These are phyloP conservation scores for Tonatia bakeri DNA, from an alignment of 2,113 vertebrate genomes.

Conservation along the genomic window DNA sequence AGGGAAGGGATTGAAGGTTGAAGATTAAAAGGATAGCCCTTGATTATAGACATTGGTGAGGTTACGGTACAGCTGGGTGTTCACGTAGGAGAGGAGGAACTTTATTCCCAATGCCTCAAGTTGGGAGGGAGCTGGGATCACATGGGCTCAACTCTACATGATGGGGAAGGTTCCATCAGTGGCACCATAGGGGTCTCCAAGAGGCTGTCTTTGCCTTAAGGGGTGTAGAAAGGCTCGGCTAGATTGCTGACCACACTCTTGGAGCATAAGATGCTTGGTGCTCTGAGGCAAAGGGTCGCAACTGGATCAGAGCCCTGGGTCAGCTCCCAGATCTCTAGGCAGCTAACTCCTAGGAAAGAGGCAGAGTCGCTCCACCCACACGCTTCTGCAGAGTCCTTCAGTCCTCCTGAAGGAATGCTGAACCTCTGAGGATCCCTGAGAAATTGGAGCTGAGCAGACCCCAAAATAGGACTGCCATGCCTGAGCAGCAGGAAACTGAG, in stretches of 20 bases:
- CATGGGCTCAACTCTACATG: rapidly evolving
- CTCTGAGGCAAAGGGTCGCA: not conserved
- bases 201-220: rapidly evolving
- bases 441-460: not conserved
- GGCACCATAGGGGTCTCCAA: rapidly evolving
- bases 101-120: rapidly evolving
- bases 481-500: not conserved
- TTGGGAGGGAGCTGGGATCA: rapidly evolving
- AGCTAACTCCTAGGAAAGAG: not conserved
- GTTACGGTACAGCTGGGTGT: not conserved
- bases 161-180: rapidly evolving
- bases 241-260: no score
- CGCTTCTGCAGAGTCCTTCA: not conserved
- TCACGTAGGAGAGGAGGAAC: not conserved
- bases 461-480: not conserved
- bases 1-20: not conserved
- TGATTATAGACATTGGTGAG: no score
- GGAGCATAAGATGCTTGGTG: not conserved
- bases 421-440: not conserved
- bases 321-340: not conserved
- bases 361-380: rapidly evolving
- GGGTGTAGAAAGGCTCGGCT: no score
- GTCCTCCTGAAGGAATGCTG: not conserved
- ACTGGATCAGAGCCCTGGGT: not conserved
- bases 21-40: not conserved